Evolutionary conservation across 1,140 invertebrate species (phyloP).

Genomic region (Acyrthosiphon pisum): DNA sequence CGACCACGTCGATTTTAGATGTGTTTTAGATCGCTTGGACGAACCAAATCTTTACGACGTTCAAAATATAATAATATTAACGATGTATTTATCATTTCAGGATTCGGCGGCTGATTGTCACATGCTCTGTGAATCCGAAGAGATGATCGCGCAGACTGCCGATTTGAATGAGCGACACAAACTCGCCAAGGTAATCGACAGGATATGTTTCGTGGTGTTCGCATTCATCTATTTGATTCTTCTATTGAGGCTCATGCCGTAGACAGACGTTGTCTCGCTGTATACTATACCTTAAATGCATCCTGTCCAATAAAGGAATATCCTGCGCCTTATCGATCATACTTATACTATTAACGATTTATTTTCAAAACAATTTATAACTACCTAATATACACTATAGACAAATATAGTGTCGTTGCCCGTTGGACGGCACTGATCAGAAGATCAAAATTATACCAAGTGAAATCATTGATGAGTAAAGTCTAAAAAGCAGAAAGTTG

Average conservation of each 20-base stretch:
- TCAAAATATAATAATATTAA: background rate
- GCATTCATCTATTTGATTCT: background rate
- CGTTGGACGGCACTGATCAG: background rate
- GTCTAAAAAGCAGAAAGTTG: background rate
- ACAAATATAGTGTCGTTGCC: background rate
- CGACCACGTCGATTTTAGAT: background rate
- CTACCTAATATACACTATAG: background rate
- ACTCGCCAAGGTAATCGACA: constrained; percentile 13
- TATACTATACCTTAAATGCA: background rate
- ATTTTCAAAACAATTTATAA: background rate
- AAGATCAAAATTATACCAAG: background rate
- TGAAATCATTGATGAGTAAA: background rate
- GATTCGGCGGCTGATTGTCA: background rate
- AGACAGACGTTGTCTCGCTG: background rate
- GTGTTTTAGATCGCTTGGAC: background rate
- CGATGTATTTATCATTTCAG: background rate
- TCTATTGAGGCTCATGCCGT: background rate
- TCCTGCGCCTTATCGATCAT: background rate
- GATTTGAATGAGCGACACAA: background rate
- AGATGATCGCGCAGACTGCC: background rate
- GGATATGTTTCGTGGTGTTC: constrained; percentile 33
- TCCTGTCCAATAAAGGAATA: background rate
- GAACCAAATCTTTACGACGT: background rate
- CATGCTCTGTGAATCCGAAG: constrained; percentile 29
- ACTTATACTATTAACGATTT: background rate